Percentiles rank a stretch among this genome's conserved stretches.
These are phyloP conservation scores for Mercenaria mercenaria DNA, from an alignment of 1,140 invertebrate genomes.

Conservation along the genomic window DNA sequence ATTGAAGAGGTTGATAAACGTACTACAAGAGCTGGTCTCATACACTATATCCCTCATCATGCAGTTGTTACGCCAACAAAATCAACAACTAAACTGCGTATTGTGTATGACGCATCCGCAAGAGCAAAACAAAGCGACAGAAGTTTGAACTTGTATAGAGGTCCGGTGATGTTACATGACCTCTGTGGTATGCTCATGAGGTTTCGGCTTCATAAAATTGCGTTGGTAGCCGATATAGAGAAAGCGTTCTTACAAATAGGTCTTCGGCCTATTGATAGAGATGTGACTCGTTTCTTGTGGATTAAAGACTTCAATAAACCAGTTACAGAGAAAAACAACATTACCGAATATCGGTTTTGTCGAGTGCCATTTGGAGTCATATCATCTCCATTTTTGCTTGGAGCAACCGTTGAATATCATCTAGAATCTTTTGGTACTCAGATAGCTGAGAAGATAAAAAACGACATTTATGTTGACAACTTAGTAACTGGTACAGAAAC, in stretches of 20 bases:
- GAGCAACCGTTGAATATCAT: slow-evolving; percentile 37
- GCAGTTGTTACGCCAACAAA: not conserved
- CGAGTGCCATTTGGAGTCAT: slow-evolving; percentile 35
- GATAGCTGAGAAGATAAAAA: not conserved
- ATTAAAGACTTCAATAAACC: too few species aligned
- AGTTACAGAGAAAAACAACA: not conserved
- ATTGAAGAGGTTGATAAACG: not conserved
- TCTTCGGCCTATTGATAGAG: too few species aligned
- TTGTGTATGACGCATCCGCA: not conserved
- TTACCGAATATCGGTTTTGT: slow-evolving; percentile 32
- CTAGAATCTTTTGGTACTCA: slow-evolving; percentile 17
- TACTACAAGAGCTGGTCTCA: not conserved
- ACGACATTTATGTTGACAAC: not conserved
- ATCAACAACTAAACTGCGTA: not conserved
- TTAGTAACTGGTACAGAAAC: slow-evolving; percentile 2
- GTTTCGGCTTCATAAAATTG: too few species aligned
- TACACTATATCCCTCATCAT: not conserved
- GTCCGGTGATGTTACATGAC: too few species aligned
- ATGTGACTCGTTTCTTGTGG: too few species aligned
- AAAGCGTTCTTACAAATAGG: not conserved
- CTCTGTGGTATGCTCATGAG: too few species aligned
- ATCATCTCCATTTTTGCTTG: slow-evolving; percentile 20
- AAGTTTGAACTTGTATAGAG: not conserved
- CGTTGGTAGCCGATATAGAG: slow-evolving; percentile 6
- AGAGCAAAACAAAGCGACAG: not conserved